Evolutionary conservation across 2,888 invertebrate genomes (phyloP).

Genomic region (Ichneumon xanthorius): DNA sequence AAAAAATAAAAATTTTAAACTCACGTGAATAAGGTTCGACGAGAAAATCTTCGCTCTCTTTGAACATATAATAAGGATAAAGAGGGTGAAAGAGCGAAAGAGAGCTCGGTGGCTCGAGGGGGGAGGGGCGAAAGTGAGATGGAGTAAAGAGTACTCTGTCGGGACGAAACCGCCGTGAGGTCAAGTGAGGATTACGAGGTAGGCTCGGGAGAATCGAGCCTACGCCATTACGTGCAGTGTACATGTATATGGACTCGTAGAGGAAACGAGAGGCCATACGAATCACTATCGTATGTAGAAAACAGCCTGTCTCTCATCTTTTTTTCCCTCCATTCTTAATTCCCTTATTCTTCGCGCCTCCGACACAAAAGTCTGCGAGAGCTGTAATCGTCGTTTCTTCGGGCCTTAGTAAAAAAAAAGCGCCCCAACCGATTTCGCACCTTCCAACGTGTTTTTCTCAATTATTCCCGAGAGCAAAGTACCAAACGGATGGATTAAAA

Average conservation of each 20-base stretch:
- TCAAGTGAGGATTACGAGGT: constrained; percentile 67
- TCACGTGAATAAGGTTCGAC: not conserved
- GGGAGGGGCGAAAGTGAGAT: constrained; percentile 22
- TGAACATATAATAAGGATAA: not conserved
- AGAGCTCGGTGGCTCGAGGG: not conserved
- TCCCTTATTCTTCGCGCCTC: constrained; percentile 38
- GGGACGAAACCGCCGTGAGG: constrained; percentile 60
- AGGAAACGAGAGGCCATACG: constrained; percentile 62
- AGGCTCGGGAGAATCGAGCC: constrained; percentile 61
- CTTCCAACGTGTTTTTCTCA: not conserved
- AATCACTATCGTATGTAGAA: constrained; percentile 66
- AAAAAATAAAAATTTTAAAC: not conserved
- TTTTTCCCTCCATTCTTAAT: constrained; percentile 33
- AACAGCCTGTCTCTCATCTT: constrained; percentile 45
- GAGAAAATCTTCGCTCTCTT: not conserved
- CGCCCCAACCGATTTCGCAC: not conserved
- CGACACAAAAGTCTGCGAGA: constrained; percentile 38
- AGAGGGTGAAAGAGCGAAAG: constrained; percentile 1
- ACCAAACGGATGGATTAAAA: constrained; percentile 1
- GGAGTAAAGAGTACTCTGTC: constrained; percentile 37
- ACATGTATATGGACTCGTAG: constrained; percentile 45
- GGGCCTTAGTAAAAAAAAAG: not conserved
- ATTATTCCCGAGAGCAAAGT: not conserved
- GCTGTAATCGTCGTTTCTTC: constrained; percentile 44
- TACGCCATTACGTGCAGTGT: constrained; percentile 46